Base-by-base conservation (phyloP, 1,140 invertebrate species). In the Planococcus citri region DNA sequence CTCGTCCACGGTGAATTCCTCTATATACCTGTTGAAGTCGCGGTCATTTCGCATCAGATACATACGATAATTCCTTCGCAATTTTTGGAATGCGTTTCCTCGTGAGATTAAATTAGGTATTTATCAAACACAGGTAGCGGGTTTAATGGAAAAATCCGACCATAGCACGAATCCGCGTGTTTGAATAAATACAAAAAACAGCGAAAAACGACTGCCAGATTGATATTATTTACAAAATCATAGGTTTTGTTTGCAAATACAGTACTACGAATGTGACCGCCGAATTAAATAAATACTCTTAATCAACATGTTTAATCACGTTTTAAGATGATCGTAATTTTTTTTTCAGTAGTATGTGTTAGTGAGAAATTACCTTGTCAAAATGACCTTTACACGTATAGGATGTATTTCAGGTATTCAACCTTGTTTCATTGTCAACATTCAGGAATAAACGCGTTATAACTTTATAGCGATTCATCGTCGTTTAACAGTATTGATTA, bases 351-450 rank as follows among this genome's bases (percentile, higher is more conserved):
- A n/a, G n/a, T n/a, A n/a, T n/a, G n/a, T n/a, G n/a, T n/a, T n/a
- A n/a, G 60, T 64, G 21, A 64, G 60, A 64, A 64, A 64, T 64
- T 64, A 64, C 60, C 60, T 64, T 64, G 60, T 20, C 41, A 51
- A 20, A 51, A 51, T 51, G 41, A 51, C 60, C 25, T 64, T 27
- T 24, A 64, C n/a, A n/a, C 20, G 60, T 51, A 51, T 51, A 51
- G 41, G 41, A 51, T 51, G 41, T 51, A 51, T 51, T 51, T 51
- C 41, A 51, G 60, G 60, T 64, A 64, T 64, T 64, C 22, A 27
- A 25, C 60, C 60, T 64, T 64, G 60, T 64, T 24, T 64, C 60
- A 64, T 64, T 64, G 60, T 64, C 60, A 64, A 64, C 60, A 27
- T 64, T 64, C 25, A 24, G 22, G 25, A 64, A 64, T 51, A 51